These are phyloP conservation scores for Galaxea fascicularis DNA, from an alignment of 92 coral and sea anemone species.

Conservation along the genomic window DNA sequence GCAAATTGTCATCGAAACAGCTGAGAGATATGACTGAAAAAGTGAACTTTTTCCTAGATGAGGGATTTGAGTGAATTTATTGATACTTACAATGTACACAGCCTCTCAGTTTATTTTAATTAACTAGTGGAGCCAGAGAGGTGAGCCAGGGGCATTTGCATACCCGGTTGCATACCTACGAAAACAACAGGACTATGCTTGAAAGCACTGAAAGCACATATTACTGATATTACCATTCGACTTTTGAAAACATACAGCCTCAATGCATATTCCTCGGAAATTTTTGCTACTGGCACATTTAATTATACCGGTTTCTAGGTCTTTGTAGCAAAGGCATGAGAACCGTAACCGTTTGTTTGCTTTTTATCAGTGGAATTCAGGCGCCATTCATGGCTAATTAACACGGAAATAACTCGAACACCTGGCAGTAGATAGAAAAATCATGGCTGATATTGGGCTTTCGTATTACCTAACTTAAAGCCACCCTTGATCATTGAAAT, in stretches of 20 bases:
- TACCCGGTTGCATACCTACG: background rate
- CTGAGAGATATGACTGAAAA: background rate
- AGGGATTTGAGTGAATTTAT: background rate
- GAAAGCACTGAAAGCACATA: too few relatives aligned
- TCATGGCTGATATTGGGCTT: too few relatives aligned
- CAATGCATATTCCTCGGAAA: too few relatives aligned
- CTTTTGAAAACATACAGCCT: too few relatives aligned
- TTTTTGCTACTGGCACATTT: too few relatives aligned
- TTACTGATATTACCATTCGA: too few relatives aligned
- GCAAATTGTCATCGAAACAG: background rate
- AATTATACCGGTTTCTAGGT: too few relatives aligned
- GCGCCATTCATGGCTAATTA: background rate
- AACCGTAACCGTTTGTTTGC: background rate
- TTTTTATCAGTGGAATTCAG: background rate
- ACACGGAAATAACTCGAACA: background rate
- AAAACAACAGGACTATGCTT: background rate
- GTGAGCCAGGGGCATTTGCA: background rate
- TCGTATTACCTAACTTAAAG: background rate
- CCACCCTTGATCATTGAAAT: too few relatives aligned
- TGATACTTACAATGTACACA: background rate
- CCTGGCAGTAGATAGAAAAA: background rate
- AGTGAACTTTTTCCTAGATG: background rate
- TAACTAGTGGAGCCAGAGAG: background rate
- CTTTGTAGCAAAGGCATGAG: too few relatives aligned
- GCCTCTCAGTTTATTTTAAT: background rate